Evolutionary conservation across 1,140 invertebrate species (phyloP), one percentile per base, ranked within the genome.

Genomic region (Macrostomum lignano): DNA sequence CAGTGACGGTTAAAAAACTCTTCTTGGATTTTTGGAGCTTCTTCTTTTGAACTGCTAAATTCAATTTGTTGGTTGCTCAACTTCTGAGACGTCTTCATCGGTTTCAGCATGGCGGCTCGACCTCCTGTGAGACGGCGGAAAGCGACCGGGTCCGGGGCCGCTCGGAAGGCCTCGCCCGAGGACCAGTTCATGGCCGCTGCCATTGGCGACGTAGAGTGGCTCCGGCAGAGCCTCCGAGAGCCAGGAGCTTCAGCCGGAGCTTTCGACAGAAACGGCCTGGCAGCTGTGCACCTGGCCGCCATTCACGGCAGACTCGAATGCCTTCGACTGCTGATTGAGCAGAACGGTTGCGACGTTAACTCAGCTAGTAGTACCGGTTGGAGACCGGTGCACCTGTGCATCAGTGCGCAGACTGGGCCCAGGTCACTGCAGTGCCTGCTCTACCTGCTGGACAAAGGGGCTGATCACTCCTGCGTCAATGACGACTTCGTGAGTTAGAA

Each of bases 151-250:
- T n/a, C n/a, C n/a, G n/a, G n/a, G n/a, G n/a, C n/a, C n/a, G n/a
- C n/a, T 28, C 15, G 19, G 9, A 28, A 28, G 19, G 15, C 26
- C 9, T 15, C 15, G 5, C 19, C 19, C 19, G 14, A 28, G 31
- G 52, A 56, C 40, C 48, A 52, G 15, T 58, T 52, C 38, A 58
- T 56, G 55, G 52, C 55, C 11, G 51, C 55, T 13, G 48, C 53
- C 3, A 51, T 55, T 35, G 55, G 55, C 10, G 55, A 58, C 38
- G 44, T 49, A 5, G 50, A 56, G 39, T 58, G 55, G 55, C 31
- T 58, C 23, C 48, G 48, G 33, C 55, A 56, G 35, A 52, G 48
- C 43, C 33, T 57, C 10, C 42, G 44, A 33, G 48, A 51, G 26
- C 39, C 38, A 7, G 46, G 43, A 21, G 42, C 42, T 21, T 35